Percentiles rank a stretch among this genome's conserved stretches.
Evolutionary conservation across 2,888 invertebrate species (phyloP).

Genomic region (Thymelicus sylvestris): DNA sequence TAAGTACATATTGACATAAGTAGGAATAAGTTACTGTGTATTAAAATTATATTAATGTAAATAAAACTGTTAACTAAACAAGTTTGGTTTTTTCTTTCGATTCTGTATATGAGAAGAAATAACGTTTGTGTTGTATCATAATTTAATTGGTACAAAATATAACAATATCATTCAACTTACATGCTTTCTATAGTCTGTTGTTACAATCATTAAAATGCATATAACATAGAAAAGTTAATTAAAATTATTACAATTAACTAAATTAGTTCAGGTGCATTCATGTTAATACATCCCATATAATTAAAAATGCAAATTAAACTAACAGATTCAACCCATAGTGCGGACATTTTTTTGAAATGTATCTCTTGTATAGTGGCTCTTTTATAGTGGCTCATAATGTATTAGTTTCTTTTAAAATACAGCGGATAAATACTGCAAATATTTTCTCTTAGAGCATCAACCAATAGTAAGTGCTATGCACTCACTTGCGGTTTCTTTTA

Average conservation of each 20-base stretch:
- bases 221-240: conserved; percentile 35
- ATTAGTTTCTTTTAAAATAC: no score
- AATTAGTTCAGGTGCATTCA: conserved; percentile 17
- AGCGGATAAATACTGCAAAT: neutral
- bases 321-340: neutral
- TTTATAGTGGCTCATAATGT: no score
- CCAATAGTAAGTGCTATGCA: no score
- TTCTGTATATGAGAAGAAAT: conserved; percentile 4
- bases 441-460: no score
- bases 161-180: conserved; percentile 70
- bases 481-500: no score
- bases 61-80: conserved; percentile 51
- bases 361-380: neutral
- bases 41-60: conserved; percentile 48
- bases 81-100: conserved; percentile 24
- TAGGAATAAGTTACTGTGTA: conserved; percentile 45
- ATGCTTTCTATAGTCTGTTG: conserved; percentile 54
- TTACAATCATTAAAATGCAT: conserved; percentile 51
- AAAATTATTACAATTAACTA: conserved; percentile 5
- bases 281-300: conserved; percentile 26
- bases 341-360: neutral
- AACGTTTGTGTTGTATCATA: conserved; percentile 48
- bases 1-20: conserved; percentile 44
- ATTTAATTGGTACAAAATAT: conserved; percentile 77
- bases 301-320: conserved; percentile 29